A percentile compares a stretch with the other conserved stretches of the same genome.
Evolutionary conservation across 2,113 vertebrate species (phyloP).

Genomic region (Scytalopus superciliaris): DNA sequence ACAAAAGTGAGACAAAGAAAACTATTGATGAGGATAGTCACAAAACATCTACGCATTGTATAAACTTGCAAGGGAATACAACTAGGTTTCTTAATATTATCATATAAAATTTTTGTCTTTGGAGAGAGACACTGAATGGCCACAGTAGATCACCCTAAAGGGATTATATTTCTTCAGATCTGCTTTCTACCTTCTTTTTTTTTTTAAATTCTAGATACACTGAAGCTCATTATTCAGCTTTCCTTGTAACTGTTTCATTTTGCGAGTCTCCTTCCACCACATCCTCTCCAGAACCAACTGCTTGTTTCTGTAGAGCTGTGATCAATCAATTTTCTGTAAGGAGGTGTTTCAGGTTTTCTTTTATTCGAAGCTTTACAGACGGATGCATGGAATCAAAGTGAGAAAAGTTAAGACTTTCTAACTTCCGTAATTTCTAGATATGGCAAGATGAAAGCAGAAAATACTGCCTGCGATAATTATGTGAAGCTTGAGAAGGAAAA

Average conservation of each 20-base stretch:
- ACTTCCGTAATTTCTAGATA: rapidly evolving
- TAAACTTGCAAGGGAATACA: not conserved
- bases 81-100: not conserved
- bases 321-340: not conserved
- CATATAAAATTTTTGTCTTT: not conserved
- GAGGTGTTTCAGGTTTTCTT: not conserved
- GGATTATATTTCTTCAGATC: not conserved
- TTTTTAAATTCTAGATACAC: not conserved
- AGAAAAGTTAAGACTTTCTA: not conserved
- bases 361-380: not conserved
- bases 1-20: not conserved
- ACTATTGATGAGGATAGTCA: not conserved
- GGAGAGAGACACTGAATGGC: not conserved
- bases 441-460: not conserved
- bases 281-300: not conserved
- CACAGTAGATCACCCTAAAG: not conserved
- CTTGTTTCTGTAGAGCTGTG: not conserved
- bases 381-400: not conserved
- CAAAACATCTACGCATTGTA: not conserved
- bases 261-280: not conserved
- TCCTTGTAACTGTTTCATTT: not conserved
- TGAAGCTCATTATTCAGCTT: not conserved
- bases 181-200: not conserved
- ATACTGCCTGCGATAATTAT: not conserved
- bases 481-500: not conserved